Evolutionary conservation across 2,113 vertebrate genomes (phyloP).

Genomic region (Myotis brandtii): DNA sequence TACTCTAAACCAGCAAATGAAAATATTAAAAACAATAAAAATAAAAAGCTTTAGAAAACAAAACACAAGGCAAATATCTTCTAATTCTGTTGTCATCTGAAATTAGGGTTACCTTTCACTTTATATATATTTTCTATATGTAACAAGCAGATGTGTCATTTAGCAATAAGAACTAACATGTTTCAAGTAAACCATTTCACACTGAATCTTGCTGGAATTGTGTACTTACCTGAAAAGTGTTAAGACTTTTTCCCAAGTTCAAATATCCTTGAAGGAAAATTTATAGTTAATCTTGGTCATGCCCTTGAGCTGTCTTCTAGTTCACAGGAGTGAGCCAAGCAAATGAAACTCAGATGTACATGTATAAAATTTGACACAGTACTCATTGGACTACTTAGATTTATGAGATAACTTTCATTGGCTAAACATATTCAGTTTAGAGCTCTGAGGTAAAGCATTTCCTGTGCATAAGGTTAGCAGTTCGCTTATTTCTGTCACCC

Average conservation of each 20-base stretch:
- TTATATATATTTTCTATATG: constrained; percentile 41
- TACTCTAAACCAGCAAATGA: constrained; percentile 70
- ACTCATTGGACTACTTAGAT: neutral
- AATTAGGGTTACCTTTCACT: neutral
- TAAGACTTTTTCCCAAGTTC: neutral
- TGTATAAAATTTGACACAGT: neutral
- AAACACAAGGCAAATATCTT: neutral
- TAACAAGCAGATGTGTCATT: constrained; percentile 54
- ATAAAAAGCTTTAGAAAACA: constrained; percentile 60
- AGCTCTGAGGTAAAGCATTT: neutral
- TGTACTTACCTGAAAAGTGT: constrained; percentile 54
- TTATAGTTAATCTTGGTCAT: neutral
- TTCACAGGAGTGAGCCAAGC: neutral
- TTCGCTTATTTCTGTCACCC: neutral
- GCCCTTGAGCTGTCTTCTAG: neutral
- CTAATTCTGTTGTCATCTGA: constrained; percentile 61
- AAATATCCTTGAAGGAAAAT: constrained; percentile 46
- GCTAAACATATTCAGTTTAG: neutral
- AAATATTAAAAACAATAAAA: constrained; percentile 79
- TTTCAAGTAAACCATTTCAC: constrained; percentile 68
- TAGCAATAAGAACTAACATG: constrained; percentile 28
- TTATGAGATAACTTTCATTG: constrained; percentile 10
- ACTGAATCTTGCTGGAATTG: neutral
- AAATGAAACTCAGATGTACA: neutral
- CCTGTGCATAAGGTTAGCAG: neutral